phyloP scores from a whole-genome alignment of 2,888 invertebrate genomes.

The Amphimallon solstitiale region DNA sequence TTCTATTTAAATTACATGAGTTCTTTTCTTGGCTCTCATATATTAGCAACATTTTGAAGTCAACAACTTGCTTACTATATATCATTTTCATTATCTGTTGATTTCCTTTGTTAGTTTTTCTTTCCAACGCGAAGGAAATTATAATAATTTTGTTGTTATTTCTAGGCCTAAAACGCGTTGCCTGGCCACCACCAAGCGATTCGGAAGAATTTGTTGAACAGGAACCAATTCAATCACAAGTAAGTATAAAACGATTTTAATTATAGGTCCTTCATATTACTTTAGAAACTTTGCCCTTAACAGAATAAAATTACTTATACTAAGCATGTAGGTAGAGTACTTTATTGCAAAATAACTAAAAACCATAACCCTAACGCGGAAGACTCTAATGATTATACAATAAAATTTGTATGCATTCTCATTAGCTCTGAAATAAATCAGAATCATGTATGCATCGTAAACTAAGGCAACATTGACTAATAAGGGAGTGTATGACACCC shows the following conservation, averaged over 20 bases:
- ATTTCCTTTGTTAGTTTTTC: too few relatives aligned
- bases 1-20: too few relatives aligned
- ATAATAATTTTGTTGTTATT: constrained; percentile 53
- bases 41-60: too few relatives aligned
- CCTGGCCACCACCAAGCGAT: constrained; percentile 84
- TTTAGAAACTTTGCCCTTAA: not conserved
- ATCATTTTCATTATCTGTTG: too few relatives aligned
- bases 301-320: too few relatives aligned
- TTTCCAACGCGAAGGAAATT: too few relatives aligned
- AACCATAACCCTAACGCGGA: not conserved
- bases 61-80: too few relatives aligned
- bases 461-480: too few relatives aligned
- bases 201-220: constrained; percentile 68
- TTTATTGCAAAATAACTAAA: not conserved
- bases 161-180: constrained; percentile 85
- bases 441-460: too few relatives aligned
- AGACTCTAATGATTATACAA: not conserved
- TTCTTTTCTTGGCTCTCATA: too few relatives aligned
- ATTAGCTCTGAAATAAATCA: not conserved
- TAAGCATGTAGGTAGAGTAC: not conserved
- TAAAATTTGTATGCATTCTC: not conserved
- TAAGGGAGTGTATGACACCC: too few relatives aligned
- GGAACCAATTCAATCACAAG: constrained; percentile 69
- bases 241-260: constrained; percentile 55
- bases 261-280: not conserved